Percentiles rank a stretch among this genome's conserved stretches.
Conservation (phyloP, 1,140 invertebrate genomes). For the Panagrolaimus sp. region DNA sequence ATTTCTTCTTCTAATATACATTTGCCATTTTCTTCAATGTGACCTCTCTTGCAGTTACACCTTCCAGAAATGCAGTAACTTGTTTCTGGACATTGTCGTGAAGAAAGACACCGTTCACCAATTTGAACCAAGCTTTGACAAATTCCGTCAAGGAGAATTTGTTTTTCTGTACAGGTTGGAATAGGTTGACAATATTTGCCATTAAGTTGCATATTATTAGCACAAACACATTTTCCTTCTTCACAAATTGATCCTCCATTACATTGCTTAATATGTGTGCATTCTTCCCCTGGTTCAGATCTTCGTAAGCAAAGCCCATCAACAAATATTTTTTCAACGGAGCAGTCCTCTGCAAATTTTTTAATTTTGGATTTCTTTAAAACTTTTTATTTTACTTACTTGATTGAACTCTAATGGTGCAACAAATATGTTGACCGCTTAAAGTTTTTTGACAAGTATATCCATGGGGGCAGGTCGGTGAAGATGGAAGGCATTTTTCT, state of each 20-base stretch:
- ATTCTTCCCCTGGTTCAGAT: conserved; percentile 42
- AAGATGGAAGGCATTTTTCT: conserved; percentile 53
- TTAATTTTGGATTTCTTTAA: not conserved
- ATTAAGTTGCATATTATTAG: conserved; percentile 34
- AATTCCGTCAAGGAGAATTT: conserved; percentile 26
- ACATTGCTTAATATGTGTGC: conserved; percentile 46
- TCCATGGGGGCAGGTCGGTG: conserved; percentile 50
- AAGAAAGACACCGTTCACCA: conserved; percentile 41
- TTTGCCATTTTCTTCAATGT: not conserved
- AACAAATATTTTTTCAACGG: conserved; percentile 51
- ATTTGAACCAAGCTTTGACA: conserved; percentile 33
- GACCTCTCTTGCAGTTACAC: conserved; percentile 47
- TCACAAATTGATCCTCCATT: conserved; percentile 44
- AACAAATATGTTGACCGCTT: conserved; percentile 51
- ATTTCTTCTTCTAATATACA: conserved; percentile 25
- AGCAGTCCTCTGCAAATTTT: conserved; percentile 23
- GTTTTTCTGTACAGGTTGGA: conserved; percentile 13
- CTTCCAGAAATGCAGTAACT: conserved; percentile 39
- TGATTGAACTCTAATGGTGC: conserved; percentile 37
- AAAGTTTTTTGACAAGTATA: conserved; percentile 53
- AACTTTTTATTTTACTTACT: not conserved
- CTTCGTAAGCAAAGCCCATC: conserved; percentile 53
- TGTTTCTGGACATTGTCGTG: conserved; percentile 46
- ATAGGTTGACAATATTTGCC: conserved; percentile 41
- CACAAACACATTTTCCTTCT: conserved; percentile 48